Conservation (phyloP, 2,113 vertebrate species). For the Pangasianodon hypophthalmus region DNA sequence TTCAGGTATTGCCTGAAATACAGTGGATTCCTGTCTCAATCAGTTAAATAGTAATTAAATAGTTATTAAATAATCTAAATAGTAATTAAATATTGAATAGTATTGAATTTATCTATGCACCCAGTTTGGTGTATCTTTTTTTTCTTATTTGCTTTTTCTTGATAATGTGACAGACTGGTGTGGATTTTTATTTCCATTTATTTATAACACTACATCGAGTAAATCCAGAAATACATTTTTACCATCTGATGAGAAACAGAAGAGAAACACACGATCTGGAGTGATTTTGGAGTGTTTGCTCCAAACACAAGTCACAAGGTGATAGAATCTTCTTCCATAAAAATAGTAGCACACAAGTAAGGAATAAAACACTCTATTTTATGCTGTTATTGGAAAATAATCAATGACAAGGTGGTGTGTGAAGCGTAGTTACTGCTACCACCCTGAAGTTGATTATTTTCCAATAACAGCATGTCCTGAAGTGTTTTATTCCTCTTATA, state of each 20-base stretch:
- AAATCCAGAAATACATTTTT: not conserved
- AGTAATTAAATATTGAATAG: not conserved
- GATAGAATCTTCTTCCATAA: not conserved
- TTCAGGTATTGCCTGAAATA: not conserved
- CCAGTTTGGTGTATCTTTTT: not conserved
- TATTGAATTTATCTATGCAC: not conserved
- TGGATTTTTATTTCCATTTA: not conserved
- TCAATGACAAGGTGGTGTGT: too few relatives aligned
- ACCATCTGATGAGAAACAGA: not conserved
- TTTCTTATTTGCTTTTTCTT: not conserved
- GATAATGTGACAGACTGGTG: not conserved
- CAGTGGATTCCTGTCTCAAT: not conserved
- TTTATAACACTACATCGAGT: not conserved
- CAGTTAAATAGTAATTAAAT: not conserved
- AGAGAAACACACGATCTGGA: not conserved
- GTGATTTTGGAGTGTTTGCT: too few relatives aligned
- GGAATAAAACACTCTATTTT: not conserved
- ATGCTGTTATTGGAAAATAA: too few relatives aligned
- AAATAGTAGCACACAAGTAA: not conserved
- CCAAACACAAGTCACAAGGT: too few relatives aligned
- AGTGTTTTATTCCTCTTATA: not conserved
- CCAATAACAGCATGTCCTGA: not conserved
- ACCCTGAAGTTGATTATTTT: too few relatives aligned
- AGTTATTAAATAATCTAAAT: too few relatives aligned
- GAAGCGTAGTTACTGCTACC: too few relatives aligned